Percentiles rank a stretch among this genome's conserved stretches.
Conservation (phyloP, 2,888 invertebrate genomes). For the Leuctra nigra region DNA sequence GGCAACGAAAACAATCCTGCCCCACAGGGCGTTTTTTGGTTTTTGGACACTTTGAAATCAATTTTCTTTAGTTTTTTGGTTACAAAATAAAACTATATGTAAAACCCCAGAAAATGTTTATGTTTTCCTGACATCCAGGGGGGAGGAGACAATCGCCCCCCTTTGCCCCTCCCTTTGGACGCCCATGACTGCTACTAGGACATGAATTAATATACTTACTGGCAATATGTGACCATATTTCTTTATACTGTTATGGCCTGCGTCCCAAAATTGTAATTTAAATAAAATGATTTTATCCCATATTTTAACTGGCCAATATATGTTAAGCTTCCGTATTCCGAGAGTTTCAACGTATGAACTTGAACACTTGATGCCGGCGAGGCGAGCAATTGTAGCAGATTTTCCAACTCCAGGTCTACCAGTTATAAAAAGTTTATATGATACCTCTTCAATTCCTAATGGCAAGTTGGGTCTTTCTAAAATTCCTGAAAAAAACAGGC, state of each 20-base stretch:
- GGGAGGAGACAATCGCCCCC: too few species aligned
- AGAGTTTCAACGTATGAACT: slow-evolving; percentile 40
- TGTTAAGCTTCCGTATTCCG: slow-evolving; percentile 47
- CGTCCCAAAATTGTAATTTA: slow-evolving; percentile 51
- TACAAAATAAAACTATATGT: too few species aligned
- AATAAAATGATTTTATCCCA: slow-evolving; percentile 48
- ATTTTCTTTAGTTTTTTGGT: too few species aligned
- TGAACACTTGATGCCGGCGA: slow-evolving; percentile 42
- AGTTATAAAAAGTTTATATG: slow-evolving; percentile 49
- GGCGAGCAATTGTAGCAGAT: slow-evolving; percentile 44
- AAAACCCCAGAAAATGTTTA: too few species aligned
- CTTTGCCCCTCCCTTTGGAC: too few species aligned
- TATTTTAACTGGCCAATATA: slow-evolving; percentile 52
- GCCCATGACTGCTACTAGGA: too few species aligned
- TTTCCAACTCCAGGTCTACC: slow-evolving; percentile 51
- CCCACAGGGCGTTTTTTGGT: too few species aligned
- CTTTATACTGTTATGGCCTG: slow-evolving; percentile 47
- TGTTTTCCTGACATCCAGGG: too few species aligned
- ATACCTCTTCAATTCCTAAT: slow-evolving; percentile 46
- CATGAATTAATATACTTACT: slow-evolving; percentile 38
- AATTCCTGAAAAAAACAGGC: slow-evolving; percentile 38
- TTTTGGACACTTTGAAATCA: too few species aligned
- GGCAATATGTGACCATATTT: slow-evolving; percentile 50
- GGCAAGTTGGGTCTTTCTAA: slow-evolving; percentile 46
- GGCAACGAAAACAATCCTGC: too few species aligned